Conservation (phyloP, 2,113 vertebrate species). For the Spea bombifrons region DNA sequence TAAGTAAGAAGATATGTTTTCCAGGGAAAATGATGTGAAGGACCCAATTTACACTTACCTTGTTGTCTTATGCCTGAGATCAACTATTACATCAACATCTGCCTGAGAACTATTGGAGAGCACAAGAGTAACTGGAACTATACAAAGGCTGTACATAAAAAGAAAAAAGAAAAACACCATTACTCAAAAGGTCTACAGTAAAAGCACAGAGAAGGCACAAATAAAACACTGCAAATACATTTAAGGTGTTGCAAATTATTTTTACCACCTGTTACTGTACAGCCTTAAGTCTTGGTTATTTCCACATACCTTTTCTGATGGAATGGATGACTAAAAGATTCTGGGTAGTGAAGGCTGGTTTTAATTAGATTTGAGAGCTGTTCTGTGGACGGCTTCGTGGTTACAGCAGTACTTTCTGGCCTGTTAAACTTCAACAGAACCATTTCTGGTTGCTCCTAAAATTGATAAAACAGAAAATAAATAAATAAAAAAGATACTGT, state of each 20-base stretch:
- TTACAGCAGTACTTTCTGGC: slow-evolving; percentile 72
- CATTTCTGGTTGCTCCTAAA: slow-evolving; percentile 87
- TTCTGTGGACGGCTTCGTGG: slow-evolving; percentile 72
- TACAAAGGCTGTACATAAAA: slow-evolving; percentile 76
- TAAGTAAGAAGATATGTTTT: too few species aligned
- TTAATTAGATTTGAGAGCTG: slow-evolving; percentile 92
- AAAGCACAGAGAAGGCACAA: too few species aligned
- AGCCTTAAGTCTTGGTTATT: too few species aligned
- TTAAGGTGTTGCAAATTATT: too few species aligned
- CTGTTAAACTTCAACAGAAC: slow-evolving; percentile 85
- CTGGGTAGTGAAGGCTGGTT: slow-evolving; percentile 88
- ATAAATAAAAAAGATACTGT: neutral
- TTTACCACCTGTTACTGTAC: too few species aligned
- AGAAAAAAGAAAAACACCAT: neutral
- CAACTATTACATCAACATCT: slow-evolving; percentile 86
- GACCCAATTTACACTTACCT: slow-evolving; percentile 65
- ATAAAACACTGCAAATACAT: too few species aligned
- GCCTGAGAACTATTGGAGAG: slow-evolving; percentile 89
- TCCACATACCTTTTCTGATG: slow-evolving; percentile 77
- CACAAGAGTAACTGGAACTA: slow-evolving; percentile 88
- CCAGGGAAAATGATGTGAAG: too few species aligned
- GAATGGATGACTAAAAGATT: slow-evolving; percentile 86
- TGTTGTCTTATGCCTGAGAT: slow-evolving; percentile 83
- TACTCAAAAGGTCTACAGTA: too few species aligned
- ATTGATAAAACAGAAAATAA: slow-evolving; percentile 29